A percentile compares a stretch with the other conserved stretches of the same genome.
Conservation (phyloP, 2,113 vertebrate genomes). For the Rallus limicola region DNA sequence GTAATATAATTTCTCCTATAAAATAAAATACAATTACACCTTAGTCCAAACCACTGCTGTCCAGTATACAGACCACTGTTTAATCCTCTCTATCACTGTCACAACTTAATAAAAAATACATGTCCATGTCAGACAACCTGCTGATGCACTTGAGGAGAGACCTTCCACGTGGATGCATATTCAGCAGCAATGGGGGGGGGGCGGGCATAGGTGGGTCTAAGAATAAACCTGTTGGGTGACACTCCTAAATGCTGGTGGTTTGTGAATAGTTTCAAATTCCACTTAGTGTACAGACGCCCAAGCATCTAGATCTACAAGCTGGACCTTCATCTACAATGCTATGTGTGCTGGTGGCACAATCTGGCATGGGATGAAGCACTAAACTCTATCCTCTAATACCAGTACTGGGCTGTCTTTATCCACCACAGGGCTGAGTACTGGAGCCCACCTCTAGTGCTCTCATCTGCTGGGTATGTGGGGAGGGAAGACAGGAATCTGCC, state of each 20-base stretch:
- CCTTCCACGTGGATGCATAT: not conserved
- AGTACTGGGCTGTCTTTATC: fast-evolving
- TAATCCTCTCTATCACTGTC: not conserved
- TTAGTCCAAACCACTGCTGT: not conserved
- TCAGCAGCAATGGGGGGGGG: not conserved
- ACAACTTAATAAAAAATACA: not conserved
- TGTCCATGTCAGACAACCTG: not conserved
- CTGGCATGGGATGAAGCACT: not conserved
- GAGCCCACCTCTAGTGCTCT: not conserved
- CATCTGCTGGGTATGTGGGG: not conserved
- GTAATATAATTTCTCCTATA: not conserved
- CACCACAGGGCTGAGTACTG: not conserved
- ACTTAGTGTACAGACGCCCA: not conserved
- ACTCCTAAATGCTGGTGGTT: not conserved
- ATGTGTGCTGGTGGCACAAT: not conserved
- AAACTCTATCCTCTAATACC: not conserved
- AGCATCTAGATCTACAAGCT: not conserved
- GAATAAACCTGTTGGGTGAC: not conserved
- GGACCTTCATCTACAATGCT: not conserved
- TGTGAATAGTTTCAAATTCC: not conserved
- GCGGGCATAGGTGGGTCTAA: fast-evolving
- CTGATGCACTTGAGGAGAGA: not conserved
- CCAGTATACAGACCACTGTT: not conserved
- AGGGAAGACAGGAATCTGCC: not conserved
- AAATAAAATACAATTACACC: not conserved